A percentile compares a stretch with the other conserved stretches of the same genome.
These are phyloP conservation scores for Byasa hedistus DNA, from an alignment of 2,888 invertebrate genomes.

Conservation along the genomic window DNA sequence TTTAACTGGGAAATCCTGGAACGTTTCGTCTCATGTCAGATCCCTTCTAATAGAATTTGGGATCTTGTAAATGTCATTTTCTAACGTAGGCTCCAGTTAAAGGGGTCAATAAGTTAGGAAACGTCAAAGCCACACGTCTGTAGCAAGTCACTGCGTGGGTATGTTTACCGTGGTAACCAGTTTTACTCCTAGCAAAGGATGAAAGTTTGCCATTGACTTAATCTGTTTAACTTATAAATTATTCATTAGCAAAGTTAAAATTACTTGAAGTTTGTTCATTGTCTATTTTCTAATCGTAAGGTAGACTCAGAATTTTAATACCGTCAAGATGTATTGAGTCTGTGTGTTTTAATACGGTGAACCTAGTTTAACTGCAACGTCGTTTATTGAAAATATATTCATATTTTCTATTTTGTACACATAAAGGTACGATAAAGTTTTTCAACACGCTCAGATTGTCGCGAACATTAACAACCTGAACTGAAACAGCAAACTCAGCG, in stretches of 20 bases:
- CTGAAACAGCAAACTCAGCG: conserved; percentile 11
- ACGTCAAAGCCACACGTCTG: conserved; percentile 73
- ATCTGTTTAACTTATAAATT: conserved; percentile 51
- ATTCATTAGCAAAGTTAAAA: conserved; percentile 38
- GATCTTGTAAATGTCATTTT: conserved; percentile 28
- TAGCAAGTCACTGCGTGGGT: conserved; percentile 67
- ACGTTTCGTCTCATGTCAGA: conserved; percentile 6
- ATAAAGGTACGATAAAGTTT: neutral
- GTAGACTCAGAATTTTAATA: neutral
- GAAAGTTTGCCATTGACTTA: conserved; percentile 52
- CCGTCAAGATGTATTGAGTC: neutral
- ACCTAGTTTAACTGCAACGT: neutral
- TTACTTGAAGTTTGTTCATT: conserved; percentile 10
- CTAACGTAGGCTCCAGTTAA: conserved; percentile 38
- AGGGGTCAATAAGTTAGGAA: conserved; percentile 64
- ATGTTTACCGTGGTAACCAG: conserved; percentile 50
- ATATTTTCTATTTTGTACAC: neutral
- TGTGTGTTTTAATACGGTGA: neutral
- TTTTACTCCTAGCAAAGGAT: conserved; percentile 42
- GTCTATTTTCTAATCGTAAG: too few species aligned
- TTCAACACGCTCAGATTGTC: conserved; percentile 1
- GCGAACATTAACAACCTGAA: conserved; percentile 11
- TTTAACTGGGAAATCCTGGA: neutral
- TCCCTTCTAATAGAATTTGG: conserved; percentile 27
- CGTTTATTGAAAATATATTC: neutral